A percentile compares a stretch with the other conserved stretches of the same genome.
Evolutionary conservation across 2,113 vertebrate species (phyloP).

Genomic region (Vulpes vulpes): DNA sequence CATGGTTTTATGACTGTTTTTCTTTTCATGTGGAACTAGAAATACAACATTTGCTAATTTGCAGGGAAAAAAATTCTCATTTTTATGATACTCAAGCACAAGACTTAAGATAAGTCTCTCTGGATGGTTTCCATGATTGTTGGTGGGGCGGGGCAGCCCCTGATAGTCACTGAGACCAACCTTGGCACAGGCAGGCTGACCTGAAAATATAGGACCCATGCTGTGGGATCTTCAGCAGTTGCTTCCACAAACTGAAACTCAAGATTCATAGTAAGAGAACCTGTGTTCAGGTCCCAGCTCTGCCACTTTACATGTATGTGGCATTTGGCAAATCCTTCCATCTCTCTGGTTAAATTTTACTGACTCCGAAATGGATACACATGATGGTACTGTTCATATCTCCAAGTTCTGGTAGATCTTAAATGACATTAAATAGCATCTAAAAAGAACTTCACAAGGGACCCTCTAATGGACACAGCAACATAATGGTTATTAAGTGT

Average conservation of each 20-base stretch:
- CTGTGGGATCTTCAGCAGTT: neutral
- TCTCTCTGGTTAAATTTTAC: neutral
- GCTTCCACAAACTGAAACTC: neutral
- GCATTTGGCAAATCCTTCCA: neutral
- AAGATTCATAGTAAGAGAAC: neutral
- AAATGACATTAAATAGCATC: neutral
- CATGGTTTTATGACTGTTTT: conserved; percentile 32
- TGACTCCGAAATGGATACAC: neutral
- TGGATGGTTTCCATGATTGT: neutral
- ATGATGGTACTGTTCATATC: neutral
- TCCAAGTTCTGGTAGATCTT: neutral
- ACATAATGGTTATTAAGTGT: neutral
- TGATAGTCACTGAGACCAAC: neutral
- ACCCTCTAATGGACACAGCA: neutral
- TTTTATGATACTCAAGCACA: neutral
- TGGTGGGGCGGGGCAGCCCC: neutral
- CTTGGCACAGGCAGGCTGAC: neutral
- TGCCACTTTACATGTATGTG: neutral
- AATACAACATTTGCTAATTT: neutral
- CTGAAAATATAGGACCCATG: neutral
- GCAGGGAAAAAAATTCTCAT: neutral
- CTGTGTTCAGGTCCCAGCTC: neutral
- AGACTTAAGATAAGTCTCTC: conserved; percentile 6
- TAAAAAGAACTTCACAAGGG: neutral
- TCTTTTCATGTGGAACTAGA: conserved; percentile 39